Base-by-base conservation (phyloP, 1,140 invertebrate species). In the Bemisia tabaci region DNA sequence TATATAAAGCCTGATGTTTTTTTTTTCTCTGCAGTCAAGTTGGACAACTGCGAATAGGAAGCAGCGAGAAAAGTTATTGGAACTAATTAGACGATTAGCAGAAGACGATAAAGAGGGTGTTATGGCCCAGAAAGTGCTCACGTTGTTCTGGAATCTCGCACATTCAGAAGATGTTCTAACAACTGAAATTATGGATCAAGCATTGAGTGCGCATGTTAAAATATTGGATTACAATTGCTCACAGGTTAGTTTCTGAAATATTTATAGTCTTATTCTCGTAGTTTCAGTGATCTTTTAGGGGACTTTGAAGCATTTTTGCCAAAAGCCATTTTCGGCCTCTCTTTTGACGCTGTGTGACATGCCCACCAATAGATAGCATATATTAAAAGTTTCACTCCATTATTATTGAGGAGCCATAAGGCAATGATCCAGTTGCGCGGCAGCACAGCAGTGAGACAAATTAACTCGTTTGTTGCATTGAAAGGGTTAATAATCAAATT, bases 61-160 rank as follows among this genome's bases (percentile, higher is more conserved):
- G 76, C 95, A 97, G 80, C 83, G 94, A 70, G 95, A 98, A 80
- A 94, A 96, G 76, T 80, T 98, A 62, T 79, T 98, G 66, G 95
- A 98, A 80, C 81, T 98, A 67, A 98, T 98, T 71, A 83, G 95
- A 67, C 82, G 95, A 73, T 78, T 98, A 66, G 95, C 95, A 22
- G 95, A 98, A 79, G 95, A 97, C 79, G 95, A 98, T 79, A 98
- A 98, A 77, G 94, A 97, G 79, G 95, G 95, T 67, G 92, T 97
- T 21, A 98, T 98, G 95, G 95, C 95, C 62, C 91, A 96, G 75
- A 98, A 98, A 83, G 89, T 97, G n/a, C 81, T 98, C 68, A 93
- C 93, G 64, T 80, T 98, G 22, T 91, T 98, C 76, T 98, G 95
- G 95, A 96, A 95, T 75, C 82, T 98, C 74, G 94, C 95, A 22